Evolutionary conservation across 2,797 vertebrate genomes (phyloP), one percentile per base, ranked within the genome.

Genomic region (Acrossocheilus fasciatus): DNA sequence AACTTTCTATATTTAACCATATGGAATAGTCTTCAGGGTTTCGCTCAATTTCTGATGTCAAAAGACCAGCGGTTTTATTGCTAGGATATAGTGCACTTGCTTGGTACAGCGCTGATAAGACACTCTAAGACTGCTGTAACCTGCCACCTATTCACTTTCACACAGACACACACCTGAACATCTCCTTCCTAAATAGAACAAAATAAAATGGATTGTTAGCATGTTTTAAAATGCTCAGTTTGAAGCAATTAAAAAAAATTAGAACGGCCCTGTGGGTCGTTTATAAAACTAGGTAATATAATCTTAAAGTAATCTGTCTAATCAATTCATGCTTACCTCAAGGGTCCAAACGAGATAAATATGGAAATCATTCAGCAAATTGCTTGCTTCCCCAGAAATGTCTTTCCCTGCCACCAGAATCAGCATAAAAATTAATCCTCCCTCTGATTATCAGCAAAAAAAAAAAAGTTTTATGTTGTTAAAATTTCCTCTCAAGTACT

Each of bases 1-100:
- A 34, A 45, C 43, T 59, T 83, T 92, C 92, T 93, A 91, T 93
- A 91, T 92, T 86, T 91, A 93, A 50, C 82, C n/a, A 26, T 59
- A 79, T 81, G 14, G 68, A 88, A 89, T 76, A 81, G 79, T 84
- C 79, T 84, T 52, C 20, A 18, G 68, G 69, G 78, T 91, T 92
- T 91, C 89, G 83, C 91, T 88, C 90, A 90, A 92, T 92, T 92
- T 90, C 80, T 86, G 23, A 15, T 86, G 84, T 90, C 87, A 91
- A 81, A 76, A 64, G 90, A 91, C 77, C 82, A 87, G 66, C 30
- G 34, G 52, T 64, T 87, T 83, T 52, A 68, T 76, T 39, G 81
- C 36, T 34, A n/a, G 34, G 77, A 86, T 85, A 87, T 1, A 18
- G 4, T 36, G 34, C 34, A 36, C 30, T 68, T 4, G n/a, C 34